Evolutionary conservation across 1,140 invertebrate species (phyloP).

Genomic region (Phortica variegata): DNA sequence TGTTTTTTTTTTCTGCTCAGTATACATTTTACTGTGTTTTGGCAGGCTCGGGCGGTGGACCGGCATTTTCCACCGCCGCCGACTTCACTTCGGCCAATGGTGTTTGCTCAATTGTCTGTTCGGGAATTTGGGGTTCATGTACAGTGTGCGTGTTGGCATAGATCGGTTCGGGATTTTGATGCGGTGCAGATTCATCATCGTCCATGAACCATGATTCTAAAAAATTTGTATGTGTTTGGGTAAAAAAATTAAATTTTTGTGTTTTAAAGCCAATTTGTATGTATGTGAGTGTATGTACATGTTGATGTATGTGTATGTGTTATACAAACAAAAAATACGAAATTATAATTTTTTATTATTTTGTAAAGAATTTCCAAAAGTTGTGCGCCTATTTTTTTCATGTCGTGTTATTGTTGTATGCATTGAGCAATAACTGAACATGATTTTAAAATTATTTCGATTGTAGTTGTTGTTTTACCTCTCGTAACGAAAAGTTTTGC

Average conservation of each 20-base stretch:
- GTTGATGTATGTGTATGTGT: not conserved
- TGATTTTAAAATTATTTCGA: slow-evolving; percentile 20
- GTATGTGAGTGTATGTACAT: slow-evolving; percentile 1
- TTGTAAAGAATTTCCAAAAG: not conserved
- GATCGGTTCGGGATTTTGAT: slow-evolving; percentile 29
- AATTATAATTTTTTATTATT: slow-evolving; percentile 15
- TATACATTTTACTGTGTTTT: slow-evolving; percentile 21
- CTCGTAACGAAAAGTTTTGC: slow-evolving; percentile 21
- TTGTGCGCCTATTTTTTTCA: slow-evolving; percentile 40
- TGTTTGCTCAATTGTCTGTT: slow-evolving; percentile 48
- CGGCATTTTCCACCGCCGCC: slow-evolving; percentile 9
- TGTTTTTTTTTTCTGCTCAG: slow-evolving; percentile 17
- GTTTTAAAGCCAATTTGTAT: too few relatives aligned
- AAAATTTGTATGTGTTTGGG: too few relatives aligned
- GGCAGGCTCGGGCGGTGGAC: slow-evolving; percentile 6
- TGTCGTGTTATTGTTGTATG: slow-evolving; percentile 12
- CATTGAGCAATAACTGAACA: slow-evolving; percentile 12
- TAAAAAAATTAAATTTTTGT: too few relatives aligned
- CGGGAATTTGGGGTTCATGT: slow-evolving; percentile 42
- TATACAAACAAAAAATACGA: slow-evolving; percentile 1
- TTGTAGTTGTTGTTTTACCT: slow-evolving; percentile 30
- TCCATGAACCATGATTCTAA: slow-evolving; percentile 1
- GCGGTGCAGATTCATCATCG: slow-evolving; percentile 25
- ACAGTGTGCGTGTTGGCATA: slow-evolving; percentile 24
- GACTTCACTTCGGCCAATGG: slow-evolving; percentile 41